Conservation (phyloP, 2,113 vertebrate genomes). For the Connochaetes taurinus region DNA sequence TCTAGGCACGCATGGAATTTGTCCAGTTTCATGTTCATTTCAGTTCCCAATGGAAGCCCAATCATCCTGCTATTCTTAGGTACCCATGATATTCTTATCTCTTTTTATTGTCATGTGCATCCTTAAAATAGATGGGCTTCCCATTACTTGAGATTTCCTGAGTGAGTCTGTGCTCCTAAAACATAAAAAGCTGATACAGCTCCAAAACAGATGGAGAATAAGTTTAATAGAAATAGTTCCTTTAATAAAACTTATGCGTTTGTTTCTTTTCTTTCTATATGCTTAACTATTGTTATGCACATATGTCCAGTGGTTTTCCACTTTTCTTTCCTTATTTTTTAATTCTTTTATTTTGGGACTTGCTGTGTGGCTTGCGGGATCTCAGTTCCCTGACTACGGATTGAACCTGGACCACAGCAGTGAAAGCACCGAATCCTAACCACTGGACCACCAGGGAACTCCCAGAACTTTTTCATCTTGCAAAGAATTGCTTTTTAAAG, state of each 20-base stretch:
- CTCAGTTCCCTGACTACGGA: neutral
- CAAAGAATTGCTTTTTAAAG: neutral
- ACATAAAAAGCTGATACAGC: neutral
- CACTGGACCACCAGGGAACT: neutral
- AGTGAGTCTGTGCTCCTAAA: neutral
- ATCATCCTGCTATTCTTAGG: neutral
- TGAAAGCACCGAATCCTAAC: neutral
- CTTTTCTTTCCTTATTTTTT: neutral
- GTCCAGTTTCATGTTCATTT: neutral
- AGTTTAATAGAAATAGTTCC: neutral
- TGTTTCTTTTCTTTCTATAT: neutral
- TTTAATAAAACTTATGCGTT: neutral
- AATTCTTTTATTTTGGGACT: neutral
- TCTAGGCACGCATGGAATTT: neutral
- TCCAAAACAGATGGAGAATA: neutral
- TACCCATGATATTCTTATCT: neutral
- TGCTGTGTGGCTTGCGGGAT: neutral
- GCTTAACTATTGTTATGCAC: neutral
- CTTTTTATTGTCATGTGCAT: neutral
- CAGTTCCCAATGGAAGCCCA: neutral
- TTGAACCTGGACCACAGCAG: neutral
- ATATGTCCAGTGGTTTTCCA: neutral
- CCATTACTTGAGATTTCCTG: neutral
- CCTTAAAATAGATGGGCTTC: slow-evolving; percentile 37
- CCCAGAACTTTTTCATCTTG: neutral